Conservation (phyloP, 1,140 invertebrate genomes). For the Ceratosolen fusciceps region DNA sequence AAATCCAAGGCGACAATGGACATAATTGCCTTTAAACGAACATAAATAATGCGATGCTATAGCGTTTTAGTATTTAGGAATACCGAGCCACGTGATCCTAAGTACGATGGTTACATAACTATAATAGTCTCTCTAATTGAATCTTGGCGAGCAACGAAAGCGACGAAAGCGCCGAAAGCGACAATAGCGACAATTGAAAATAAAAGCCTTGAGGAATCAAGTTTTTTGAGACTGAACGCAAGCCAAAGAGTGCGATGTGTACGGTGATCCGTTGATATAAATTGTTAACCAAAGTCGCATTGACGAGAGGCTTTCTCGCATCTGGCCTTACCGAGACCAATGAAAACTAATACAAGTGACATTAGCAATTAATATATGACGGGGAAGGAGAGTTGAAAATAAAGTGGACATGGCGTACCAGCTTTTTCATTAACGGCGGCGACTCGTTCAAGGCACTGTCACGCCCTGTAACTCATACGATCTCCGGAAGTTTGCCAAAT, state of each 20-base stretch:
- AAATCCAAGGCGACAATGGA: not conserved
- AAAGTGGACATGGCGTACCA: conserved; percentile 43
- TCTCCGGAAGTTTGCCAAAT: conserved; percentile 37
- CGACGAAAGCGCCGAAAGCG: no score
- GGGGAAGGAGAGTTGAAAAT: conserved; percentile 52
- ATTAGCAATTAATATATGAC: conserved; percentile 50
- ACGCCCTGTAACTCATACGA: not conserved
- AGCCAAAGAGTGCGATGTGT: not conserved
- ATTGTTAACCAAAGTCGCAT: no score
- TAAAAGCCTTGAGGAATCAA: not conserved
- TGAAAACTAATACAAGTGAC: conserved; percentile 54
- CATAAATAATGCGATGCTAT: not conserved
- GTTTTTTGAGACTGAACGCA: not conserved
- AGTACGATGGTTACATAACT: not conserved
- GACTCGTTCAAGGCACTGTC: not conserved
- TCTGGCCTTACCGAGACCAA: conserved; percentile 51
- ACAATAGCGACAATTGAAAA: not conserved
- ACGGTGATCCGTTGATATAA: not conserved
- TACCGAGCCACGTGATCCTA: not conserved
- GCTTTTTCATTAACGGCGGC: conserved; percentile 11
- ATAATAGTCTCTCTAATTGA: not conserved
- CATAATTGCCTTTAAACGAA: not conserved
- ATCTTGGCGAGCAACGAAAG: not conserved
- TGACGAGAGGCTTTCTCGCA: not conserved
- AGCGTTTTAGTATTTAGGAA: no score